Base-by-base conservation (phyloP, 1,140 invertebrate genomes). In the Drosophila virilis region DNA sequence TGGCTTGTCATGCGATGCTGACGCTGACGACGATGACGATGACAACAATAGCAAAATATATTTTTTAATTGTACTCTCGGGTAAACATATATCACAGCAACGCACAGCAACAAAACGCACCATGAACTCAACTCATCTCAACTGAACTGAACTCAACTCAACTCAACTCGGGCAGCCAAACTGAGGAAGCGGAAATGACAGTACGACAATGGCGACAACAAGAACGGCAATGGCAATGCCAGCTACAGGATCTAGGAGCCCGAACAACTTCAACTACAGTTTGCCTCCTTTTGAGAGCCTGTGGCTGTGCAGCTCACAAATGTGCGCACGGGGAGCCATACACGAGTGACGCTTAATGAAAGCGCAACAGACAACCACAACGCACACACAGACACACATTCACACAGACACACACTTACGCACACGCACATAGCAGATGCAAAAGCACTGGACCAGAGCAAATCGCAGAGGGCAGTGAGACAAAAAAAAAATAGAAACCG, bases 31-130 rank as follows among this genome's bases (percentile, higher is more conserved):
- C 64, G 71, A 77, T 62, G 77, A 86, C 82, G 71, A 70, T 67
- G 75, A 74, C 65, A 88, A 86, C 83, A 86, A 86, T 86, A 48
- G 83, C 74, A 73, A 86, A 83, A 86, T 86, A 69, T 86, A 86
- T 88, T 88, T 88, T 88, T 88, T 88, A 88, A 88, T 88, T 88
- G 84, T 88, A 72, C 84, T 88, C 84, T 72, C 78, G 83, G 81
- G 83, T 86, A 86, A 86, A 86, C 83, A 86, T 82, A 85, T 85
- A 86, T 86, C 81, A 86, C 64, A 78, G 71, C 74, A 13, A 62
- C 10, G 17, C 45, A 58, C 33, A 57, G 55, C 40, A 51, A 80
- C 64, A 64, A 60, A 61, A 70, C 80, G 78, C 69, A 51, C 75
- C 83, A 80, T 81, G 67, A 85, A 85, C 83, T 88, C 82, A 74